These are phyloP conservation scores for Platichthys flesus DNA, from an alignment of 2,113 vertebrate genomes.

Conservation along the genomic window DNA sequence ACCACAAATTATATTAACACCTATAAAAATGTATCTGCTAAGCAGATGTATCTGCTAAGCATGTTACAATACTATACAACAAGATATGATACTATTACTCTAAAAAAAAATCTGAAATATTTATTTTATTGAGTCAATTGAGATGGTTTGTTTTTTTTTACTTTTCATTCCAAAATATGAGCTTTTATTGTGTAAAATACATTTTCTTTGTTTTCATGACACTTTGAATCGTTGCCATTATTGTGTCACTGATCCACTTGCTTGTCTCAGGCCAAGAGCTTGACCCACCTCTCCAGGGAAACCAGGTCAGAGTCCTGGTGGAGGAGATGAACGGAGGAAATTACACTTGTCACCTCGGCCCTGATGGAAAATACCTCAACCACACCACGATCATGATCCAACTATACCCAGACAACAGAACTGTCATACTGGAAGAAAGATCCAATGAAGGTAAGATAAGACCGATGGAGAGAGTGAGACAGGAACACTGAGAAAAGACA, in stretches of 20 bases:
- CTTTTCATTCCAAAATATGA: too few relatives aligned
- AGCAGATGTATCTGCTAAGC: too few relatives aligned
- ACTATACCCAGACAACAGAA: slow-evolving; percentile 41
- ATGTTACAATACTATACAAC: background rate
- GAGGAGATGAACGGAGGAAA: slow-evolving; percentile 76
- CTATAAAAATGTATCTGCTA: too few relatives aligned
- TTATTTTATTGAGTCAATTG: too few relatives aligned
- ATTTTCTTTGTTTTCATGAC: background rate
- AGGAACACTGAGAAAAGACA: background rate
- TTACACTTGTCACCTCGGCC: slow-evolving; percentile 76
- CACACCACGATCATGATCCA: slow-evolving; percentile 79
- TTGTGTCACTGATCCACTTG: background rate
- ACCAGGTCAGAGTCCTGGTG: slow-evolving; percentile 63
- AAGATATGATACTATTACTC: background rate
- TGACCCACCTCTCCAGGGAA: slow-evolving; percentile 49
- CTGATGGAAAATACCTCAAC: slow-evolving; percentile 70
- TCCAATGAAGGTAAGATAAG: slow-evolving; percentile 32
- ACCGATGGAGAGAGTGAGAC: background rate
- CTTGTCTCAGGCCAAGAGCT: slow-evolving; percentile 44
- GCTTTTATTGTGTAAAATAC: too few relatives aligned
- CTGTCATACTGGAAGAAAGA: slow-evolving; percentile 64
- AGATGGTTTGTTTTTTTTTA: too few relatives aligned
- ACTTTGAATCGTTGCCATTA: background rate
- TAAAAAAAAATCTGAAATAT: background rate
- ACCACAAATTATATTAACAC: too few relatives aligned